Conservation (phyloP, 1,140 invertebrate species). For the Gerris buenoi region DNA sequence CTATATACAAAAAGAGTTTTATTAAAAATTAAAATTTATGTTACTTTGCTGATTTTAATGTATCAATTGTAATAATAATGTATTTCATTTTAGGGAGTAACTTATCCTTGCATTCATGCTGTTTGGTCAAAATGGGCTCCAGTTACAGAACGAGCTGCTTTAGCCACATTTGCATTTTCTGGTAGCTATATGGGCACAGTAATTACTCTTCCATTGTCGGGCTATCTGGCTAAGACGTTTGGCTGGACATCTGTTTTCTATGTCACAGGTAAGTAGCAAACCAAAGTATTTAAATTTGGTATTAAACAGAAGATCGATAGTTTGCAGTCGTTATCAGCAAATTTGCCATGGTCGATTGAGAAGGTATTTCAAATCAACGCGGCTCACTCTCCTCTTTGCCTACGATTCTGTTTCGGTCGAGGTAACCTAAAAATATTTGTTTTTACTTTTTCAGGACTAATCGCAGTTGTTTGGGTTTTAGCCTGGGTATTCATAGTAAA, state of each 20-base stretch:
- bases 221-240: constrained; percentile 47
- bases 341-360: not conserved
- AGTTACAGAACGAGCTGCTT: constrained; percentile 56
- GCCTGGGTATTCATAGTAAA: constrained; percentile 54
- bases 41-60: too few relatives aligned
- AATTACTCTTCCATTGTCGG: constrained; percentile 58
- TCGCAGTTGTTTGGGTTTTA: constrained; percentile 53
- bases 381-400: not conserved
- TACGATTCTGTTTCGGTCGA: too few relatives aligned
- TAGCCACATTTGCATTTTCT: constrained; percentile 63
- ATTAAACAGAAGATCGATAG: too few relatives aligned
- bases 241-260: constrained; percentile 84
- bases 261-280: constrained; percentile 56
- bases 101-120: constrained; percentile 76
- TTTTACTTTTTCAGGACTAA: constrained; percentile 34
- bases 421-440: too few relatives aligned
- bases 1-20: too few relatives aligned
- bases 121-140: constrained; percentile 83
- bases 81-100: constrained; percentile 58
- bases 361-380: not conserved
- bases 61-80: too few relatives aligned
- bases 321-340: too few relatives aligned
- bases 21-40: too few relatives aligned
- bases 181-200: constrained; percentile 72
- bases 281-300: too few relatives aligned